Evolutionary conservation across 2,888 invertebrate genomes (phyloP).

Genomic region (Xanthorhoe designata): DNA sequence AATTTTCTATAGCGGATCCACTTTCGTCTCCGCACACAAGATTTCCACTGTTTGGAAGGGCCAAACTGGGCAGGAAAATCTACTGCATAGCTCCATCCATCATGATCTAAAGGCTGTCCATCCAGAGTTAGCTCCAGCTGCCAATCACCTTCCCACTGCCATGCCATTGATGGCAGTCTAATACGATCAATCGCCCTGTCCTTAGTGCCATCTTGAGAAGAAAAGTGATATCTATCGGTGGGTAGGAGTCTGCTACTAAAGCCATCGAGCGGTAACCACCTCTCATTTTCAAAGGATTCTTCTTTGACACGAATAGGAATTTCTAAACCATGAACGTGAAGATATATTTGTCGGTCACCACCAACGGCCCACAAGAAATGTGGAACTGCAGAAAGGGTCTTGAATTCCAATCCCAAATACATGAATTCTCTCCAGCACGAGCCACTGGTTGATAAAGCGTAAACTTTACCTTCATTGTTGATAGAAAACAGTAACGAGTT

Average conservation of each 20-base stretch:
- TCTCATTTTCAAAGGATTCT: constrained; percentile 96
- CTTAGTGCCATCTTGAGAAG: constrained; percentile 92
- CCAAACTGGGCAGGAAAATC: constrained; percentile 95
- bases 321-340: constrained; percentile 95
- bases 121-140: constrained; percentile 93
- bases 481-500: constrained; percentile 92
- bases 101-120: constrained; percentile 94
- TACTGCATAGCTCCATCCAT: constrained; percentile 97
- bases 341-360: constrained; percentile 96
- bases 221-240: constrained; percentile 95
- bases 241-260: constrained; percentile 93
- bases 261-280: constrained; percentile 96
- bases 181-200: constrained; percentile 93
- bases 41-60: constrained; percentile 94
- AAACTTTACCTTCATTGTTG: constrained; percentile 95
- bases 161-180: constrained; percentile 95
- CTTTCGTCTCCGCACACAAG: constrained; percentile 94
- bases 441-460: constrained; percentile 92
- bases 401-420: constrained; percentile 94
- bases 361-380: constrained; percentile 97
- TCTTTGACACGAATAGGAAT: constrained; percentile 96
- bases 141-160: constrained; percentile 99
- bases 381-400: constrained; percentile 93
- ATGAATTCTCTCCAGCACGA: constrained; percentile 94
- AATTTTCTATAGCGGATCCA: constrained; percentile 96